Percentiles rank a stretch among this genome's conserved stretches.
Evolutionary conservation across 2,888 invertebrate genomes (phyloP).

Genomic region (Doris montereyensis): DNA sequence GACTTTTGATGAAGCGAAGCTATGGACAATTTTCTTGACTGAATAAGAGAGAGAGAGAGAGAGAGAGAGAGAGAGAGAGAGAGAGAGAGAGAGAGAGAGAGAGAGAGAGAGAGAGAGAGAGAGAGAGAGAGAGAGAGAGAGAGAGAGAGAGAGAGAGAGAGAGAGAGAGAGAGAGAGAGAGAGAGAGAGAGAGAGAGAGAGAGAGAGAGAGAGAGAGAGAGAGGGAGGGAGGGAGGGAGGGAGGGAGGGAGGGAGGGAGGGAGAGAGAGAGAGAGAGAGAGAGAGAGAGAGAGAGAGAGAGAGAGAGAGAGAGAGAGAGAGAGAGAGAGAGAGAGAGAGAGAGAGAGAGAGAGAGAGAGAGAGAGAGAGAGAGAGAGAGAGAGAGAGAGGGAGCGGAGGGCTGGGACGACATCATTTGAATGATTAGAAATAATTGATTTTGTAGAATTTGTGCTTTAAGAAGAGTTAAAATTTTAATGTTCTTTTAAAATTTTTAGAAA

Average conservation of each 20-base stretch:
- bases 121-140: conserved; percentile 6
- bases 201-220: neutral
- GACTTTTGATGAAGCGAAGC: too few species aligned
- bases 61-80: neutral
- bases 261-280: too few species aligned
- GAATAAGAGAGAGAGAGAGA: neutral
- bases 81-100: conserved; percentile 25
- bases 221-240: neutral
- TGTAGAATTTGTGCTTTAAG: too few species aligned
- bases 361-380: conserved; percentile 25
- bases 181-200: conserved; percentile 13
- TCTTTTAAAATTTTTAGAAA: too few species aligned
- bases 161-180: conserved; percentile 23
- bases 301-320: too few species aligned
- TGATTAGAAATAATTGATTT: too few species aligned
- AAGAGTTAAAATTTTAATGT: too few species aligned
- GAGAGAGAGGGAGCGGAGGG: neutral
- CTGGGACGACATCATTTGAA: neutral
- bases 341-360: conserved; percentile 28
- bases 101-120: conserved; percentile 18
- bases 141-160: conserved; percentile 17
- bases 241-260: neutral
- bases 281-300: too few species aligned
- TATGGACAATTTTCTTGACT: neutral
- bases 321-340: neutral